Evolutionary conservation across 1,140 invertebrate species (phyloP).

Genomic region (Aradophagus sp.): DNA sequence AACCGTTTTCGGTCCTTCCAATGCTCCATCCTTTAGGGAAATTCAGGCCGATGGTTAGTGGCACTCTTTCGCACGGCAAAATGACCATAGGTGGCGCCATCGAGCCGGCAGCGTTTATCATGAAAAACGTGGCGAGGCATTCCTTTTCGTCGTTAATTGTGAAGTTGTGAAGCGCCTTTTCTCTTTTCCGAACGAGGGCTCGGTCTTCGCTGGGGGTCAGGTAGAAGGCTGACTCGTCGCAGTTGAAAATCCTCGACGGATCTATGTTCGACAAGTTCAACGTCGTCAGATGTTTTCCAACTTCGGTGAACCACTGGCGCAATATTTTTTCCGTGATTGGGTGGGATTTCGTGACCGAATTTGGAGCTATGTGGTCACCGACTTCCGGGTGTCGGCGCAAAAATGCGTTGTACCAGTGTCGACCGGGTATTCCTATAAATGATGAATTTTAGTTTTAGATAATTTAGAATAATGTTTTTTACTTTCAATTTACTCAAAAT

Average conservation of each 20-base stretch:
- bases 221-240: neutral
- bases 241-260: neutral
- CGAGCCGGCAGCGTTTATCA: slow-evolving; percentile 14
- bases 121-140: slow-evolving; percentile 11
- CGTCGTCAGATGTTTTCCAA: slow-evolving; percentile 5
- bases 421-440: slow-evolving; percentile 27
- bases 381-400: slow-evolving; percentile 19
- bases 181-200: slow-evolving; percentile 46
- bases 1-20: slow-evolving; percentile 49
- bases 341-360: slow-evolving; percentile 2
- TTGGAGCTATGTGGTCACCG: slow-evolving; percentile 7
- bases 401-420: slow-evolving; percentile 23
- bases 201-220: neutral
- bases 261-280: neutral
- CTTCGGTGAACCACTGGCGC: slow-evolving; percentile 13
- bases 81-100: slow-evolving; percentile 10
- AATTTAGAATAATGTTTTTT: too few species aligned
- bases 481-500: too few species aligned
- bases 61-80: slow-evolving; percentile 13
- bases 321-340: slow-evolving; percentile 12
- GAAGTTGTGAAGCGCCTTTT: slow-evolving; percentile 55
- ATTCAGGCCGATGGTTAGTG: slow-evolving; percentile 4
- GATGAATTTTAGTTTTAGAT: too few species aligned
- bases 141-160: slow-evolving; percentile 56
- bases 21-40: slow-evolving; percentile 33